phyloP scores from a whole-genome alignment of 2,113 vertebrate species.

The Caloenas nicobarica region DNA sequence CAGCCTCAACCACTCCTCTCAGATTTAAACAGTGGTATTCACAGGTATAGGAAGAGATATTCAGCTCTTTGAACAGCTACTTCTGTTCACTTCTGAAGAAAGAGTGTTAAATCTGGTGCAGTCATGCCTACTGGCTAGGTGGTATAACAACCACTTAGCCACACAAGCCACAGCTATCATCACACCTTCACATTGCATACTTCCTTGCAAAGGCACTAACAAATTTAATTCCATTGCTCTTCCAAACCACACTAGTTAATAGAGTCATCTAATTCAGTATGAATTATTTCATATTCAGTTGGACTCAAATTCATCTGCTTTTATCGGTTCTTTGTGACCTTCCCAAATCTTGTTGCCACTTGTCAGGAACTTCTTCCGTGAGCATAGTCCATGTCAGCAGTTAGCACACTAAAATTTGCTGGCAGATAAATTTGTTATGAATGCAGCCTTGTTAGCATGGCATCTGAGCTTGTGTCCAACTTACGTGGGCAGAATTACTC shows the following conservation, averaged over 20 bases:
- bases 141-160: background rate
- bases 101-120: background rate
- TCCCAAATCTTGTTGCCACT: background rate
- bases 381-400: background rate
- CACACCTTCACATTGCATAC: background rate
- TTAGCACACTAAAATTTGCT: background rate
- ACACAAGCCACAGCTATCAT: background rate
- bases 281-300: background rate
- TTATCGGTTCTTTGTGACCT: background rate
- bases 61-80: background rate
- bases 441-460: background rate
- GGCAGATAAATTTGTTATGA: background rate
- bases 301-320: background rate
- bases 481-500: background rate
- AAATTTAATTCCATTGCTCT: background rate
- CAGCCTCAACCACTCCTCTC: background rate
- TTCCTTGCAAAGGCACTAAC: background rate
- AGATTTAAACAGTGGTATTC: background rate
- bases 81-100: background rate
- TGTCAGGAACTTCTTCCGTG: background rate
- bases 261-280: background rate
- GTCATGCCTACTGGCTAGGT: background rate
- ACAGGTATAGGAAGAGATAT: background rate
- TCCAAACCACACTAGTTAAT: background rate
- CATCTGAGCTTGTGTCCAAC: background rate